Conservation (phyloP, 2,888 invertebrate genomes). For the Pandemis heparana region DNA sequence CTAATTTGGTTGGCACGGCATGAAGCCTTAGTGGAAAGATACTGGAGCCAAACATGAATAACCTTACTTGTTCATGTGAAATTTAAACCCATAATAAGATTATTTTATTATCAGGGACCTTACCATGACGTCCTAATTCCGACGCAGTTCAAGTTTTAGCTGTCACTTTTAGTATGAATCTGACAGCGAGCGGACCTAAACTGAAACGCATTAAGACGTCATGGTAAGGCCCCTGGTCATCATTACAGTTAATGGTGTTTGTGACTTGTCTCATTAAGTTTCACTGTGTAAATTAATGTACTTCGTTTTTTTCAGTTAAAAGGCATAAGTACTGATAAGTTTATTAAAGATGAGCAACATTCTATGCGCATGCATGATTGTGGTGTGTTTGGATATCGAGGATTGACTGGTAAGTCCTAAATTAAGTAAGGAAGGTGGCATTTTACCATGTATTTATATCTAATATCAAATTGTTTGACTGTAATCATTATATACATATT, state of each 20-base stretch:
- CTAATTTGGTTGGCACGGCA: too few species aligned
- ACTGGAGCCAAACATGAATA: too few species aligned
- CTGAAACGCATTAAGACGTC: too few species aligned
- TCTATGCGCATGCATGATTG: conserved; percentile 90
- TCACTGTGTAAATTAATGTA: background rate
- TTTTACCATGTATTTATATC: background rate
- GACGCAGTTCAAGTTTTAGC: too few species aligned
- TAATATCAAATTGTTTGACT: background rate
- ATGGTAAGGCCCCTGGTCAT: background rate
- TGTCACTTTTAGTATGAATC: too few species aligned
- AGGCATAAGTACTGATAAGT: conserved; percentile 91
- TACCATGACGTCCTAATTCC: too few species aligned
- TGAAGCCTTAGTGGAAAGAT: too few species aligned
- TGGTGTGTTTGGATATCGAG: conserved; percentile 91
- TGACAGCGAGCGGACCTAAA: too few species aligned
- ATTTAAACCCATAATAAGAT: background rate
- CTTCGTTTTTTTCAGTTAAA: conserved; percentile 80
- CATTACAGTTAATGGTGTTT: background rate
- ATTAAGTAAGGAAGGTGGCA: background rate
- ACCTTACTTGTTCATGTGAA: too few species aligned
- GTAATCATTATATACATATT: too few species aligned
- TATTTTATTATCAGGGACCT: background rate
- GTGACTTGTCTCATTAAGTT: background rate
- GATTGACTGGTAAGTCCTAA: conserved; percentile 87
- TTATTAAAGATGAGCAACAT: conserved; percentile 90